phyloP scores from a whole-genome alignment of 1,140 invertebrate genomes.

The Drosophila yakuba region DNA sequence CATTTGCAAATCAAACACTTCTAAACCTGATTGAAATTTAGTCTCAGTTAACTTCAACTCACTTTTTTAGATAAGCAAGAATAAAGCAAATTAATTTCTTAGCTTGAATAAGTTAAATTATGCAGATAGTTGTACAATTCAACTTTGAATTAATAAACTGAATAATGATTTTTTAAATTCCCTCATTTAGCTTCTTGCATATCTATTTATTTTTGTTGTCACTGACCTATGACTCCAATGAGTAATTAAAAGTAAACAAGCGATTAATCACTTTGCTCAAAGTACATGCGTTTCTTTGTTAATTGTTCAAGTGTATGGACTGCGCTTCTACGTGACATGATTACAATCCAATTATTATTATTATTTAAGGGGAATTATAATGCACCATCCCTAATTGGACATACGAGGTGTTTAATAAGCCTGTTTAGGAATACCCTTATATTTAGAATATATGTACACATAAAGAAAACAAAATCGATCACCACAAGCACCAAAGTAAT shows the following conservation, averaged over 20 bases:
- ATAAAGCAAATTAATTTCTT: too few relatives aligned
- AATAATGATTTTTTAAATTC: background rate
- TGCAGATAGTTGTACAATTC: too few relatives aligned
- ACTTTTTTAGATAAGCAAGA: too few relatives aligned
- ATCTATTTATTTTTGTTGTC: background rate
- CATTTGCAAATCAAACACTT: too few relatives aligned
- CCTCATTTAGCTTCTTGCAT: background rate
- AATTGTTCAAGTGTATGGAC: background rate
- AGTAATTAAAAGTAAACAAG: constrained; percentile 2
- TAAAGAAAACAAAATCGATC: background rate
- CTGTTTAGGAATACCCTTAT: background rate
- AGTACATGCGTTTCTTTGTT: constrained; percentile 5
- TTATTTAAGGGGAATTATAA: constrained; percentile 3
- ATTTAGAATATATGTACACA: too few relatives aligned
- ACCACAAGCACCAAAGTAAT: too few relatives aligned
- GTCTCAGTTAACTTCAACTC: background rate
- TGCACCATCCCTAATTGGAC: constrained; percentile 4
- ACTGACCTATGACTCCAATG: constrained; percentile 7
- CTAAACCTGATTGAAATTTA: background rate
- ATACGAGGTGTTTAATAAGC: background rate
- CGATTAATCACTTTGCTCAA: constrained; percentile 5
- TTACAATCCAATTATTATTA: constrained; percentile 2
- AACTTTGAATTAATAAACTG: background rate
- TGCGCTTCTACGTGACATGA: constrained; percentile 6
- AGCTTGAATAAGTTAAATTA: too few relatives aligned